Percentiles rank a stretch among this genome's conserved stretches.
These are phyloP conservation scores for Sitta carolinensis DNA, from an alignment of 2,797 vertebrate species.

Conservation along the genomic window DNA sequence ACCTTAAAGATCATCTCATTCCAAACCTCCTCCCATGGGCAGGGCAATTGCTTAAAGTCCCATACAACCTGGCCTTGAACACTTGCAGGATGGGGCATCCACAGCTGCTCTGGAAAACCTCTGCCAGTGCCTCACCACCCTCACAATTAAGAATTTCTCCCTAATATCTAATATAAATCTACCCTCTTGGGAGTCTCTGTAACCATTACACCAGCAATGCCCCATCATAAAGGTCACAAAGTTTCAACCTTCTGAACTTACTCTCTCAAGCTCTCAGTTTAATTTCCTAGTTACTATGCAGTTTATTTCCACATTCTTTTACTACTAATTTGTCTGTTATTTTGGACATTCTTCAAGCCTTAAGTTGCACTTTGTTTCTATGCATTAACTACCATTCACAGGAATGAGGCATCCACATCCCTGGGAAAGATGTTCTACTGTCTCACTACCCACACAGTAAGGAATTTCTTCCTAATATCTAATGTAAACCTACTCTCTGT, in stretches of 20 bases:
- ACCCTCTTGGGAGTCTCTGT: background rate
- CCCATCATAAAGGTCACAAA: background rate
- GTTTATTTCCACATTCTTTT: background rate
- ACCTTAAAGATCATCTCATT: background rate
- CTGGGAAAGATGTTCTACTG: background rate
- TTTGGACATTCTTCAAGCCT: background rate
- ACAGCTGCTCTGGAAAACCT: background rate
- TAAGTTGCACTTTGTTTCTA: background rate
- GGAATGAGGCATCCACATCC: background rate
- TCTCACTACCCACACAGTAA: background rate
- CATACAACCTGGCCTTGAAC: background rate
- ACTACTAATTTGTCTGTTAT: background rate
- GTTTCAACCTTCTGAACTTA: background rate
- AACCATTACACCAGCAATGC: background rate
- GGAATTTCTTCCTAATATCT: background rate
- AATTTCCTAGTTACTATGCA: background rate
- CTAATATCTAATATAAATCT: background rate
- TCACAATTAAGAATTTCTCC: background rate
- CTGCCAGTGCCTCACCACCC: background rate
- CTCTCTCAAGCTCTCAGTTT: background rate
- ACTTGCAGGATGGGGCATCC: background rate
- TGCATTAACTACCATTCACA: background rate
- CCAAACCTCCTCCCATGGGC: background rate
- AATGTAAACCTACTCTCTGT: background rate
- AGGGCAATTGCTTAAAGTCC: background rate